Evolutionary conservation across 2,888 invertebrate species (phyloP).

Genomic region (Rotaria macrura): DNA sequence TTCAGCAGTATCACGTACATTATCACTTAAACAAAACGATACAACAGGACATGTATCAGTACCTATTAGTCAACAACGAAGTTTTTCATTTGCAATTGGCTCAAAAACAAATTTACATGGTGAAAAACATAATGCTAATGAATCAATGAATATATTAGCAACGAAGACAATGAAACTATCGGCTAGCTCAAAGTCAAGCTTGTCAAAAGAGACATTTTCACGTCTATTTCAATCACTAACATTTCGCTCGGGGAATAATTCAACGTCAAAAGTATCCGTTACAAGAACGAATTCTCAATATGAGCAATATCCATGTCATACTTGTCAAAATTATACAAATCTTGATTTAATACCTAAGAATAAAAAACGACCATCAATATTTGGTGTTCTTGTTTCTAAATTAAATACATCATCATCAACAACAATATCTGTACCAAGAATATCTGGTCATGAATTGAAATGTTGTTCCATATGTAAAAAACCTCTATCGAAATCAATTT

Average conservation of each 20-base stretch:
- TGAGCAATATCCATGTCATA: background rate
- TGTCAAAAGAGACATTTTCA: slow-evolving; percentile 18
- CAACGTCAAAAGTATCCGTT: background rate
- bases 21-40: background rate
- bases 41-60: background rate
- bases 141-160: background rate
- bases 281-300: background rate
- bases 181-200: background rate
- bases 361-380: slow-evolving; percentile 7
- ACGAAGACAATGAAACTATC: background rate
- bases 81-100: slow-evolving; percentile 10
- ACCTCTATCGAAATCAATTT: background rate
- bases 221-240: background rate
- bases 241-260: background rate
- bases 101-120: background rate
- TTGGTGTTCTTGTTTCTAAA: background rate
- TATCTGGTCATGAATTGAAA: background rate
- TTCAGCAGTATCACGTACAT: background rate
- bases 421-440: too few species aligned
- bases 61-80: background rate
- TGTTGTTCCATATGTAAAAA: background rate
- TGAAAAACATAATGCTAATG: background rate
- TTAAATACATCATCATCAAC: background rate
- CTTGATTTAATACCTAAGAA: background rate
- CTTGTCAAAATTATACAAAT: background rate